Conservation (phyloP, 35 echinoderm and acorn worm genomes). For the Heliocidaris erythrogramma region DNA sequence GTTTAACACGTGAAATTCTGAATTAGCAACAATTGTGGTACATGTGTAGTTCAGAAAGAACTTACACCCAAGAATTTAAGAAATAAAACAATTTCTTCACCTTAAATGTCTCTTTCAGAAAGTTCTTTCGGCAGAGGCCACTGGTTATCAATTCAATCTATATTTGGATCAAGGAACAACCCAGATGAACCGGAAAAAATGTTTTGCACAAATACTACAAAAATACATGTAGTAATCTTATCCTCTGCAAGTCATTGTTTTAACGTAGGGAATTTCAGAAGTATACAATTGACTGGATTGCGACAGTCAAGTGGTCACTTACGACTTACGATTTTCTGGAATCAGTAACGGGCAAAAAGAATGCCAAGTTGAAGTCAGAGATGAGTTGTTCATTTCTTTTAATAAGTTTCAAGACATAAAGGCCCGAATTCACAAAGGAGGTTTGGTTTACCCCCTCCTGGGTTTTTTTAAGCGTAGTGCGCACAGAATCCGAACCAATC, state of each 20-base stretch:
- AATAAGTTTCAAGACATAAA: not conserved
- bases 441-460: too few relatives aligned
- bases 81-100: not conserved
- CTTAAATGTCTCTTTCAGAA: not conserved
- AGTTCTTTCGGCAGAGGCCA: not conserved
- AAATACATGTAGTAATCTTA: not conserved
- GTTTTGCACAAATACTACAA: not conserved
- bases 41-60: not conserved
- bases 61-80: not conserved
- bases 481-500: too few relatives aligned
- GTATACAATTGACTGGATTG: not conserved
- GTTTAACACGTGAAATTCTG: not conserved
- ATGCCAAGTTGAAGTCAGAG: not conserved
- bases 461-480: too few relatives aligned
- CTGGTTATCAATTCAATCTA: not conserved
- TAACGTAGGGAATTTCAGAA: not conserved
- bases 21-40: not conserved
- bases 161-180: not conserved
- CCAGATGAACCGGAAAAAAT: not conserved
- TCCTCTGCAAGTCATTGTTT: not conserved
- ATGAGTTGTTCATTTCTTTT: not conserved
- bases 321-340: not conserved
- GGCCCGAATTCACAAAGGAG: too few relatives aligned
- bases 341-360: not conserved
- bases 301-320: not conserved